phyloP scores from a whole-genome alignment of 1,140 invertebrate species.

The Macrobrachium nipponense region DNA sequence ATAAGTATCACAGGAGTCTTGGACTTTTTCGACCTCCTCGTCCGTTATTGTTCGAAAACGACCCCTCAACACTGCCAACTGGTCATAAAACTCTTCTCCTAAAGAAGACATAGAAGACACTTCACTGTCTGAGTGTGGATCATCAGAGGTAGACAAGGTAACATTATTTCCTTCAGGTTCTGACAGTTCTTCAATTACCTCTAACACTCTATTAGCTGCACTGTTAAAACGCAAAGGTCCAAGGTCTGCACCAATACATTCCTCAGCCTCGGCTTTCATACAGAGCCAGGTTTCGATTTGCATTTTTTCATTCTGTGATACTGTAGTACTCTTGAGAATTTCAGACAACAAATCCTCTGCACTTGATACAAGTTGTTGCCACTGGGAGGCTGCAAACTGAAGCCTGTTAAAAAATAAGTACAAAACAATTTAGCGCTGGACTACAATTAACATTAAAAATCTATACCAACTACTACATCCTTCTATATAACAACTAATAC shows the following conservation, averaged over 20 bases:
- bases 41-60: conserved; percentile 64
- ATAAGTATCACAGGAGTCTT: conserved; percentile 44
- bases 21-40: conserved; percentile 52
- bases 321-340: conserved; percentile 72
- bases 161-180: conserved; percentile 57
- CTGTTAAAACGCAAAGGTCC: conserved; percentile 62
- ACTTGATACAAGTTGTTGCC: conserved; percentile 84
- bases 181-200: conserved; percentile 65
- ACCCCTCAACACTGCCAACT: conserved; percentile 63
- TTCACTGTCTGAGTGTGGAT: conserved; percentile 31
- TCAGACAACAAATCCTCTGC: conserved; percentile 85
- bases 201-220: conserved; percentile 51
- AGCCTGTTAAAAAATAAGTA: conserved; percentile 66
- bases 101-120: conserved; percentile 57
- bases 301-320: conserved; percentile 78
- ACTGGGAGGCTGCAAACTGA: conserved; percentile 84
- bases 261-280: conserved; percentile 86
- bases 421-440: background rate
- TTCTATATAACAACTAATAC: background rate
- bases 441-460: background rate
- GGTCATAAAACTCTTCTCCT: conserved; percentile 64
- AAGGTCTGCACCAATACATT: conserved; percentile 77
- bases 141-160: background rate
- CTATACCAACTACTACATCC: background rate
- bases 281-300: conserved; percentile 88